Conservation (phyloP, 2,113 vertebrate genomes). For the Gallinago jamesoni region DNA sequence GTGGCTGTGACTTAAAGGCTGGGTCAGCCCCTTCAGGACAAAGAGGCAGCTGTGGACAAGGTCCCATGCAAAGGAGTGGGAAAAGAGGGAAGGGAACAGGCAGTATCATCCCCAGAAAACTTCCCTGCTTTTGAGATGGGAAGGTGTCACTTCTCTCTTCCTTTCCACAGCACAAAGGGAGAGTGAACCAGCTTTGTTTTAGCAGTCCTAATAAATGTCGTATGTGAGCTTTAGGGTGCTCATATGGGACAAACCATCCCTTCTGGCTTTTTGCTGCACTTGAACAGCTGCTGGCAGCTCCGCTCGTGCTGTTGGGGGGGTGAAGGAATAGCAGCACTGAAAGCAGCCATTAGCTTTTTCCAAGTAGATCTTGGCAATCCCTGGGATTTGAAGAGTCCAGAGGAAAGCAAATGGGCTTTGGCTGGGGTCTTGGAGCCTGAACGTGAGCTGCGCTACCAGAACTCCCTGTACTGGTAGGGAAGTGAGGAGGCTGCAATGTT, state of each 20-base stretch:
- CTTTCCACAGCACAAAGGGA: not conserved
- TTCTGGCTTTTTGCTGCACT: not conserved
- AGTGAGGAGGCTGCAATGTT: not conserved
- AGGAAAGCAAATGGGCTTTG: not conserved
- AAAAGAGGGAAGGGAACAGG: not conserved
- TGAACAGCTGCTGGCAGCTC: not conserved
- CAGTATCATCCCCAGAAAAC: not conserved
- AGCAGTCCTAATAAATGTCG: not conserved
- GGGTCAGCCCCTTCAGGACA: not conserved
- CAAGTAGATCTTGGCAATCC: constrained; percentile 3
- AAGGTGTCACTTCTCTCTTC: not conserved
- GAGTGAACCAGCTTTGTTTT: not conserved
- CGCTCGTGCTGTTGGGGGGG: not conserved
- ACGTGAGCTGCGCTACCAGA: not conserved
- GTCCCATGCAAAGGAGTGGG: not conserved
- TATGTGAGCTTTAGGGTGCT: not conserved
- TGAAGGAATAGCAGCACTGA: not conserved
- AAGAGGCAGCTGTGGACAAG: accelerated
- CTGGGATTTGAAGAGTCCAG: not conserved
- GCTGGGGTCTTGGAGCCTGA: not conserved
- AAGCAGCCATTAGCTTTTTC: not conserved
- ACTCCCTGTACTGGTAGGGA: not conserved
- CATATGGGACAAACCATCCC: not conserved
- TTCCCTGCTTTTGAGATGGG: not conserved
- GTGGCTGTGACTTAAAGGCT: accelerated